Percentiles rank a stretch among this genome's conserved stretches.
phyloP scores from a whole-genome alignment of 2,888 invertebrate genomes.

The Epistrophe eligans region DNA sequence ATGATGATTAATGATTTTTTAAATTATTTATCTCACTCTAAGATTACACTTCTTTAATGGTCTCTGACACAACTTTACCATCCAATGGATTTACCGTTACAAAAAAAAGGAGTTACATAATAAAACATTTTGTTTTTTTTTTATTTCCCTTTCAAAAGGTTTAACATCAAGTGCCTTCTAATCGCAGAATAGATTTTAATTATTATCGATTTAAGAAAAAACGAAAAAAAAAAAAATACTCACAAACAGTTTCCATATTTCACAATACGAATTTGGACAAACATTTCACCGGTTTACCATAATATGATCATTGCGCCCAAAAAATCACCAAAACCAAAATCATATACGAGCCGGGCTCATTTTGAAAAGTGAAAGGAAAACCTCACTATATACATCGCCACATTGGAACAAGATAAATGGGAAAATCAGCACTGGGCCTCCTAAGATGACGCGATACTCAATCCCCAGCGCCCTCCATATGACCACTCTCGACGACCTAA shows the following conservation, averaged over 20 bases:
- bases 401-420: slow-evolving; percentile 55
- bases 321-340: slow-evolving; percentile 43
- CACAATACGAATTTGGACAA: slow-evolving; percentile 39
- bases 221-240: background rate
- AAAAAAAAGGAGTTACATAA: slow-evolving; percentile 4
- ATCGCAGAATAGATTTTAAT: slow-evolving; percentile 39
- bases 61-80: slow-evolving; percentile 4
- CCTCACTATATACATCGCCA: slow-evolving; percentile 19
- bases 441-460: slow-evolving; percentile 69
- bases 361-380: slow-evolving; percentile 71
- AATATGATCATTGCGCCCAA: slow-evolving; percentile 48
- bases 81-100: background rate
- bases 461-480: slow-evolving; percentile 50
- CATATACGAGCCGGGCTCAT: background rate
- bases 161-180: slow-evolving; percentile 8
- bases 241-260: slow-evolving; percentile 35
- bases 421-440: slow-evolving; percentile 64
- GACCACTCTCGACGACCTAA: slow-evolving; percentile 51
- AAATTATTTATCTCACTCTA: background rate
- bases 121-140: background rate
- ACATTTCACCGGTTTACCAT: slow-evolving; percentile 27
- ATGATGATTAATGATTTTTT: slow-evolving; percentile 17
- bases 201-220: slow-evolving; percentile 23
- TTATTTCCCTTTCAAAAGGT: slow-evolving; percentile 16
- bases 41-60: slow-evolving; percentile 20